Evolutionary conservation across 2,113 vertebrate species (phyloP).

Genomic region (Notechis scutatus): DNA sequence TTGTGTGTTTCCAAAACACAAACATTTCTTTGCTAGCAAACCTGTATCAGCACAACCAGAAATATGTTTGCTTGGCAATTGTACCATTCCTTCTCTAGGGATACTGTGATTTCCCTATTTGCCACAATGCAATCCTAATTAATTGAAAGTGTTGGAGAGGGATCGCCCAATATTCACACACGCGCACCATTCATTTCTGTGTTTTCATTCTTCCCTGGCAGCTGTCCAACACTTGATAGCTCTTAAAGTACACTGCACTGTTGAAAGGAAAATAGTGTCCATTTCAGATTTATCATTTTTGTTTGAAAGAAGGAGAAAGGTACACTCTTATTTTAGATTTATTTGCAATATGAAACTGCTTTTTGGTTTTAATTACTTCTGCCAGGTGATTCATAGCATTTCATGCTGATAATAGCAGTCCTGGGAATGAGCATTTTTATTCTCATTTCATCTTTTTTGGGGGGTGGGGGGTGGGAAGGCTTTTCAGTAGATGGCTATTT

Average conservation of each 20-base stretch:
- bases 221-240: background rate
- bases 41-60: background rate
- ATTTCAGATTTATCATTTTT: conserved; percentile 17
- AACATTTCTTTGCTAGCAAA: background rate
- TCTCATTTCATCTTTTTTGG: conserved; percentile 30
- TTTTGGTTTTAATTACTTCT: conserved; percentile 54
- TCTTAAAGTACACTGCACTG: conserved; percentile 12
- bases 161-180: background rate
- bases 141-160: background rate
- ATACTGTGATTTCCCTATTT: background rate
- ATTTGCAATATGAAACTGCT: conserved; percentile 27
- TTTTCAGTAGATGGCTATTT: conserved; percentile 13
- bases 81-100: background rate
- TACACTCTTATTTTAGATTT: conserved; percentile 31
- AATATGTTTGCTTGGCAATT: background rate
- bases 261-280: conserved; percentile 19
- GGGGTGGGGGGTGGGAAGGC: background rate
- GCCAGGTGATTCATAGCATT: conserved; percentile 45
- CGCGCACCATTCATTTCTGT: background rate
- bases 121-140: background rate
- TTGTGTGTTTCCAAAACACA: background rate
- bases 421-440: background rate
- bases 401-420: conserved; percentile 35
- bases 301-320: background rate
- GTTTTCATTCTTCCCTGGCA: background rate